These are phyloP conservation scores for Scolopax mira DNA, from an alignment of 2,113 vertebrate species.

Conservation along the genomic window DNA sequence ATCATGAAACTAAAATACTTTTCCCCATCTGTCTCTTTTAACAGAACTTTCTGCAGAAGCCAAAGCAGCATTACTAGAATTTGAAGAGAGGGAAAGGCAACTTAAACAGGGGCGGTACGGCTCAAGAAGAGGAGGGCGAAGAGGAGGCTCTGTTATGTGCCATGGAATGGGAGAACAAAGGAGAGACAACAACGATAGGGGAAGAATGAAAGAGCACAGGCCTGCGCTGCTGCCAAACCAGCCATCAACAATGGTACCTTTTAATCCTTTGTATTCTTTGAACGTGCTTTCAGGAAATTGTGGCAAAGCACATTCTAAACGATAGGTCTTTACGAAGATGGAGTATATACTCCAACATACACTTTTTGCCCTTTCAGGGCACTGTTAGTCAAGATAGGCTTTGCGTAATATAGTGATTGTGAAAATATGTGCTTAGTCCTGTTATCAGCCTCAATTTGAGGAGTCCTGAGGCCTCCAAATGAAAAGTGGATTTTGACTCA, in stretches of 20 bases:
- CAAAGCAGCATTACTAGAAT: constrained; percentile 89
- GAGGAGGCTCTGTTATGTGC: constrained; percentile 77
- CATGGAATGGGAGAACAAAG: constrained; percentile 84
- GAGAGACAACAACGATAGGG: constrained; percentile 78
- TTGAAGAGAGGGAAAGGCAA: constrained; percentile 90
- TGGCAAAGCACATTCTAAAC: neutral
- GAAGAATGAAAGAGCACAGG: constrained; percentile 86
- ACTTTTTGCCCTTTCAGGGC: neutral
- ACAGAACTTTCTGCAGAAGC: constrained; percentile 96
- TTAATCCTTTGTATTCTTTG: neutral
- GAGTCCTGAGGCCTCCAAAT: neutral
- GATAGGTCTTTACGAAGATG: neutral
- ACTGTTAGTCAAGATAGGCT: neutral
- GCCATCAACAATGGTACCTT: constrained; percentile 84
- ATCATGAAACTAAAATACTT: neutral
- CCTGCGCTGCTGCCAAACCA: constrained; percentile 82
- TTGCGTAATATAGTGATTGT: neutral
- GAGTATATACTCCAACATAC: neutral
- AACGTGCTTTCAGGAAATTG: neutral
- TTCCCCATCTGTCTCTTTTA: neutral
- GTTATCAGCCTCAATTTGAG: neutral
- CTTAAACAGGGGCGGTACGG: constrained; percentile 85
- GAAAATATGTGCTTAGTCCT: neutral
- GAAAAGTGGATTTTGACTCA: neutral
- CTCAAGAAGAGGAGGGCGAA: constrained; percentile 79